Evolutionary conservation across 1,140 invertebrate genomes (phyloP).

Genomic region (Magallana angulata): DNA sequence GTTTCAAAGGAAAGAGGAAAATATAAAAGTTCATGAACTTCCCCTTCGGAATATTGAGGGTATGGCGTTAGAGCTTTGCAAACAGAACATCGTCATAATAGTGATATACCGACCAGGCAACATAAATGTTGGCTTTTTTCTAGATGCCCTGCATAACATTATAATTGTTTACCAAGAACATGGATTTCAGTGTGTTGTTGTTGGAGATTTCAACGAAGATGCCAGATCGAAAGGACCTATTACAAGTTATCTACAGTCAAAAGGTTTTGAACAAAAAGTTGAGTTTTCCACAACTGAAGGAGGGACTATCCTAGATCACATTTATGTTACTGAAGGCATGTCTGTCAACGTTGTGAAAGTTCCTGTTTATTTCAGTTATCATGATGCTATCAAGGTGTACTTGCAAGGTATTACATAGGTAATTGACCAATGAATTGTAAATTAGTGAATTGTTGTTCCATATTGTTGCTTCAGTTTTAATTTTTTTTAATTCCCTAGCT

Average conservation of each 20-base stretch:
- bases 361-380: conserved; percentile 38
- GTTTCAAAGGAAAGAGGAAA: neutral
- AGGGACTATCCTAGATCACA: conserved; percentile 32
- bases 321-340: conserved; percentile 15
- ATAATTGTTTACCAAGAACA: neutral
- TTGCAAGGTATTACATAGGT: too few species aligned
- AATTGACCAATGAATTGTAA: too few species aligned
- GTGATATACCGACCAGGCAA: neutral
- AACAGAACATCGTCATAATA: neutral
- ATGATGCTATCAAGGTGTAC: conserved; percentile 35
- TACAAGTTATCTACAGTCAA: neutral
- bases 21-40: neutral
- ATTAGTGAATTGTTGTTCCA: too few species aligned
- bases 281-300: conserved; percentile 34
- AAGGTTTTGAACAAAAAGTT: conserved; percentile 34
- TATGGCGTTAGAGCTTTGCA: neutral
- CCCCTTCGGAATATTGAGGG: too few species aligned
- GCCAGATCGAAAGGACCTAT: neutral
- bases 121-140: neutral
- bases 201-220: conserved; percentile 38
- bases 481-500: too few species aligned
- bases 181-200: neutral
- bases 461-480: too few species aligned
- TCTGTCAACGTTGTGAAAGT: neutral
- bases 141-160: neutral